phyloP scores from a whole-genome alignment of 2,888 invertebrate genomes.

The Anodontia alba region DNA sequence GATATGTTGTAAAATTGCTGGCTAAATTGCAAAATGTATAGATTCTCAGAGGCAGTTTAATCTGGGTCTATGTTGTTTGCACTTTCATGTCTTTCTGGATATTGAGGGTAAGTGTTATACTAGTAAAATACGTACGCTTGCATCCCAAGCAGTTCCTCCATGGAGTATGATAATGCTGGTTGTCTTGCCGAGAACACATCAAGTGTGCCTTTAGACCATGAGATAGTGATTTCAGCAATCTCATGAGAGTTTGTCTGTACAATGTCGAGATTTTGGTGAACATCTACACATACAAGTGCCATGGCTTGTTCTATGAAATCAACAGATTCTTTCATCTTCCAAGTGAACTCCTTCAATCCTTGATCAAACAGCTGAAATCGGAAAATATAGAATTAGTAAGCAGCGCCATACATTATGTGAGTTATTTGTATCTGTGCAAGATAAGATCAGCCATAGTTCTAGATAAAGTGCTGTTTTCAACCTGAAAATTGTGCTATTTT shows the following conservation, averaged over 20 bases:
- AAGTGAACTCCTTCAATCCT: slow-evolving; percentile 82
- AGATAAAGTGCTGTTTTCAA: too few relatives aligned
- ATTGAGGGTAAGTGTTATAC: too few relatives aligned
- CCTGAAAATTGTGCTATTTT: too few relatives aligned
- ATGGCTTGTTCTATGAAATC: slow-evolving; percentile 84
- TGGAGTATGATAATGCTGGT: slow-evolving; percentile 75
- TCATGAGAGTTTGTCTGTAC: slow-evolving; percentile 83
- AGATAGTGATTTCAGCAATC: slow-evolving; percentile 80
- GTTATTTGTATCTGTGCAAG: background rate
- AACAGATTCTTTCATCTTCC: slow-evolving; percentile 84
- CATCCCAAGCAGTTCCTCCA: slow-evolving; percentile 80
- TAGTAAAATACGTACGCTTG: slow-evolving; percentile 77
- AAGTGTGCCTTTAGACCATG: slow-evolving; percentile 81
- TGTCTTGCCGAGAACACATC: slow-evolving; percentile 81
- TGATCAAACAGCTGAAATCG: slow-evolving; percentile 81
- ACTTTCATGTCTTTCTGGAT: too few relatives aligned
- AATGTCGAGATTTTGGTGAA: slow-evolving; percentile 82
- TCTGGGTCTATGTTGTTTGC: too few relatives aligned
- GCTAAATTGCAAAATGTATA: too few relatives aligned
- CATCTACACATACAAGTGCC: slow-evolving; percentile 83
- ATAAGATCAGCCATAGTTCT: background rate
- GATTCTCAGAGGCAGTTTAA: too few relatives aligned
- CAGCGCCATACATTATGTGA: background rate
- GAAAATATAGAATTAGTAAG: background rate
- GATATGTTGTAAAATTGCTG: too few relatives aligned